Base-by-base conservation (phyloP, 2,113 vertebrate genomes). In the Rousettus leschenaultii region DNA sequence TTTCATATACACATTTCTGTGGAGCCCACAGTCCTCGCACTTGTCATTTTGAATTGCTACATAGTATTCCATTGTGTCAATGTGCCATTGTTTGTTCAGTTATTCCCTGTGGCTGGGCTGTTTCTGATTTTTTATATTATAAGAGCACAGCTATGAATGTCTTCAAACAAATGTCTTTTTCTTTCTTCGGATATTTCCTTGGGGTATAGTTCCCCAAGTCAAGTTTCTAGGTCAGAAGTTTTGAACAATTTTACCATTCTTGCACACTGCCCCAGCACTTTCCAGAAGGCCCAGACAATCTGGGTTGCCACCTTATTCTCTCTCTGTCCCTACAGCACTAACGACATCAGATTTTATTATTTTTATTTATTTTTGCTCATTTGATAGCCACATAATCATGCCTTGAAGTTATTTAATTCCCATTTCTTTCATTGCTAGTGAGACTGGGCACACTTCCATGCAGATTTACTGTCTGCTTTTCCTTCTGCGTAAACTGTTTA, bases 291-390 rank as follows among this genome's bases (percentile, higher is more conserved):
- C 61, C 43, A 6, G 66, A 7, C 38, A 2, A 12, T 26, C 40
- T 18, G 26, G 75, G 61, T 77, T n/a, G 30, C 65, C 33, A 63
- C 33, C 19, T 43, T 59, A 13, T 55, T 85, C 82, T 87, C 40
- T 74, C 65, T 77, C 65, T 1, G 1, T 26, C 71, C 68, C 63
- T 43, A 9, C 38, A 55, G 78, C 73, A 74, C 9, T 9, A 80
- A 91, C 78, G 78, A 63, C 19, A 30, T 26, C 71, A 87, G 77
- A 87, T 59, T 73, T 86, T 85, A 79, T 82, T 48, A 63, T 79
- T 89, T 97, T 97, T 84, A 95, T 89, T 97, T 96, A 82, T 78
- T 97, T 95, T 91, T 86, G 66, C 66, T 94, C 55, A 83, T 91
- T 94, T 96, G 89, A 93, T 95, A 87, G 88, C 79, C 71, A 88